phyloP scores from a whole-genome alignment of 2,797 vertebrate genomes.

The Pantherophis alleghaniensis region DNA sequence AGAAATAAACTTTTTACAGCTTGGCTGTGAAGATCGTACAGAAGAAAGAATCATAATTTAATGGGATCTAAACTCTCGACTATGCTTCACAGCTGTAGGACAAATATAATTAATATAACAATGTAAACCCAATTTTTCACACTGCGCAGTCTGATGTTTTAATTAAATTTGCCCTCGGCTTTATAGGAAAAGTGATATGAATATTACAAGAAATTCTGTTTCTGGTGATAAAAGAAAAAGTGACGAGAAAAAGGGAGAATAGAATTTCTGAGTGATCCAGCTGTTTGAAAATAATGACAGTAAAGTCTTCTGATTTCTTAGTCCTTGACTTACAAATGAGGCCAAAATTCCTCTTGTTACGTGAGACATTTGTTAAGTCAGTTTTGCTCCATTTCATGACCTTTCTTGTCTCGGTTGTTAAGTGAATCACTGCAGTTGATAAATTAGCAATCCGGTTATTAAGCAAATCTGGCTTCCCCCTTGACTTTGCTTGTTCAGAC shows the following conservation, averaged over 20 bases:
- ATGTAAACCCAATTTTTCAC: slow-evolving; percentile 42
- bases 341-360: background rate
- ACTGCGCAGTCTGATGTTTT: slow-evolving; percentile 21
- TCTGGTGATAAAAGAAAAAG: slow-evolving; percentile 22
- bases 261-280: slow-evolving; percentile 32
- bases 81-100: slow-evolving; percentile 25
- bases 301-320: background rate
- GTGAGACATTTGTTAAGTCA: background rate
- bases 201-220: background rate
- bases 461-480: background rate
- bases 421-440: background rate
- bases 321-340: background rate
- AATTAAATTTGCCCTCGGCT: slow-evolving; percentile 37
- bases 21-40: background rate
- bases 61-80: slow-evolving; percentile 18
- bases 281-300: slow-evolving; percentile 30
- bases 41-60: slow-evolving; percentile 22
- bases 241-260: background rate
- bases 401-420: background rate
- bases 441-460: background rate
- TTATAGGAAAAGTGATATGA: slow-evolving; percentile 25
- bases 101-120: slow-evolving; percentile 45
- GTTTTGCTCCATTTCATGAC: background rate
- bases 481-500: too few relatives aligned
- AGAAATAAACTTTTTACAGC: slow-evolving; percentile 1